Base-by-base conservation (phyloP, 2,797 vertebrate species). In the Channa striata region DNA sequence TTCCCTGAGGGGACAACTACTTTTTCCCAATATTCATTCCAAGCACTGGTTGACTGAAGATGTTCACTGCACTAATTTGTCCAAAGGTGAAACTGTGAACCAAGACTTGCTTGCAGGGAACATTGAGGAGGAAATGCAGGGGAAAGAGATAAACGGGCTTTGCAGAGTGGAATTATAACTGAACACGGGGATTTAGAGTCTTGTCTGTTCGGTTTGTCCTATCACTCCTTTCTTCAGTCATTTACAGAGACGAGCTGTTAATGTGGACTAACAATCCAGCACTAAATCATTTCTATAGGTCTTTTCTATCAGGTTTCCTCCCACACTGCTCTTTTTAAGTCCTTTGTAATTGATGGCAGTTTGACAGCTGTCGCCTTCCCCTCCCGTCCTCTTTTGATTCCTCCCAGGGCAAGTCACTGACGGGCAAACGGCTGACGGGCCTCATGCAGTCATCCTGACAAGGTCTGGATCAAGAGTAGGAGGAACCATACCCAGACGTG, bases 361-460 rank as follows among this genome's bases (percentile, higher is more conserved):
- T n/a, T n/a, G n/a, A n/a, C n/a, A n/a, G n/a, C n/a, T 50, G 13
- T 44, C 44, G 2, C 34, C 17, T 16, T 64, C 36, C 5, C 70
- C 30, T 47, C 36, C 13, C 16, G n/a, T 8, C 0, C 8, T 62
- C 46, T 65, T 12, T 14, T 68, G 17, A 57, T n/a, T 53, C 19
- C 39, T 43, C 33, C 30, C 73, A 93, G 98, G 97, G 98, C 79
- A 99, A 99, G 90, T 99, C 98, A 1, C 93, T 99, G 94, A 95
- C 97, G 0, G 96, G 96, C 87, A 99, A 99, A 87, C 96, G 98
- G 33, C 96, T 99, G 94, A 97, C 98, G 0, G 97, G 97, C 84
- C 96, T 99, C 93, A 99, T 99, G 97, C 98, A 98, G 95, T 99
- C 97, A 13, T 99, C 97, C 94, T 99, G 97, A 99, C 92, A 6